phyloP scores from a whole-genome alignment of 2,888 invertebrate genomes.

The Phengaris arion region DNA sequence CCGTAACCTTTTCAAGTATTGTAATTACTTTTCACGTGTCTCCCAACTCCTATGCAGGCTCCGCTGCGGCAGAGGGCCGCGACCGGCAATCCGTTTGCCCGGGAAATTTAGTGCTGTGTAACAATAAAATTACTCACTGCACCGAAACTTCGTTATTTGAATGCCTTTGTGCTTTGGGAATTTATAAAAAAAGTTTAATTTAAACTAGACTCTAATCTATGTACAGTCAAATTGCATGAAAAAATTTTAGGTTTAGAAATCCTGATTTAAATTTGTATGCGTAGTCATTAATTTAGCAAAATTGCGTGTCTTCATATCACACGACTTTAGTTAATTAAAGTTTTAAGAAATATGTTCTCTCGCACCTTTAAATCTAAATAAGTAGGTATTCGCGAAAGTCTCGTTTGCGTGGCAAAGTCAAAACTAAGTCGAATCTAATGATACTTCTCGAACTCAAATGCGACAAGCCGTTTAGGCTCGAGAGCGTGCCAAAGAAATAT shows the following conservation, averaged over 20 bases:
- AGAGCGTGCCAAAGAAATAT: too few relatives aligned
- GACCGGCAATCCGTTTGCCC: slow-evolving; percentile 3
- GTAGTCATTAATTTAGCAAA: too few relatives aligned
- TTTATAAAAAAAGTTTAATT: slow-evolving; percentile 13
- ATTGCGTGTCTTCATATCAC: too few relatives aligned
- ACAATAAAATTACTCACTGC: slow-evolving; percentile 21
- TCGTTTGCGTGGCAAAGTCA: too few relatives aligned
- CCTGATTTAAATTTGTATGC: background rate
- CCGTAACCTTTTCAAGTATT: background rate
- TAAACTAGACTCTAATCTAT: background rate
- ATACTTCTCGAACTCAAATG: too few relatives aligned
- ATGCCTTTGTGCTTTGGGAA: slow-evolving; percentile 20
- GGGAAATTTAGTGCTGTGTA: slow-evolving; percentile 9
- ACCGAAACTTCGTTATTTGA: slow-evolving; percentile 20
- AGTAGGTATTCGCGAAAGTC: too few relatives aligned
- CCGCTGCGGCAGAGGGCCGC: background rate
- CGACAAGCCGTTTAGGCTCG: too few relatives aligned
- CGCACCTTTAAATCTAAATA: too few relatives aligned
- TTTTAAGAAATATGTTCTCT: too few relatives aligned
- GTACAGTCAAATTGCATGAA: background rate
- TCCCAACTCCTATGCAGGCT: background rate
- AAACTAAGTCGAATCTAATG: too few relatives aligned
- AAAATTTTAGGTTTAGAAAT: background rate
- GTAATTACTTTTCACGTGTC: background rate
- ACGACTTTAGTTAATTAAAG: too few relatives aligned